Base-by-base conservation (phyloP, 2,797 vertebrate species). In the Halcyon smyrnensis region DNA sequence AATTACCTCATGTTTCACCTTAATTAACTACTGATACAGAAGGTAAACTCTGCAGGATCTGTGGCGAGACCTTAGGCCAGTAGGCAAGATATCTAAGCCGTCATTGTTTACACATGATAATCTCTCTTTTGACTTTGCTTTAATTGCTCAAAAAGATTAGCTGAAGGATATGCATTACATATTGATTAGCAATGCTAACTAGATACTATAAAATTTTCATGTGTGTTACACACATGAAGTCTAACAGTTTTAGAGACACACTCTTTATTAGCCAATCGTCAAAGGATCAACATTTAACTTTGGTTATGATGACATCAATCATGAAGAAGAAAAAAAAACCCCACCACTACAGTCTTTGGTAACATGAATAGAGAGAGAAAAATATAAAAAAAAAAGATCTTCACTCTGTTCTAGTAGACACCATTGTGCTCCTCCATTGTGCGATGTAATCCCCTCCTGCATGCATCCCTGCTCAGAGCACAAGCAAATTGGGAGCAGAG, bases 1-100 rank as follows among this genome's bases (percentile, higher is more conserved):
- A 98, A 98, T 98, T 98, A 98, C 95, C 97, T 98, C 98, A 97
- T 98, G 97, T 98, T 98, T 98, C 98, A 98, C 98, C 98, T 98
- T 98, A 98, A 98, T 98, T 98, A 98, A 98, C 98, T 98, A 97
- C 84, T 97, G 97, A 98, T 98, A 98, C 98, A 98, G 97, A 98
- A 98, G 97, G 96, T 97, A 98, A 98, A 98, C 81, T 75, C 97
- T n/a, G 87, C 94, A 98, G 97, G 98, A 98, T 97, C 96, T 93
- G 97, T 96, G 79, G 87, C 5, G 23, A 97, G 97, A 98, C 97
- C 96, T 94, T 91, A 97, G 97, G 97, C 97, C 96, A 95, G 88
- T 94, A 94, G 93, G 96, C 92, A 97, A 95, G 92, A 95, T 95
- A 97, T 96, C 97, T 97, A 97, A 98, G 89, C 87, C 36, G 15